Evolutionary conservation across 2,888 invertebrate genomes (phyloP), one percentile per base, ranked within the genome.

Genomic region (Galerucella calmariensis): DNA sequence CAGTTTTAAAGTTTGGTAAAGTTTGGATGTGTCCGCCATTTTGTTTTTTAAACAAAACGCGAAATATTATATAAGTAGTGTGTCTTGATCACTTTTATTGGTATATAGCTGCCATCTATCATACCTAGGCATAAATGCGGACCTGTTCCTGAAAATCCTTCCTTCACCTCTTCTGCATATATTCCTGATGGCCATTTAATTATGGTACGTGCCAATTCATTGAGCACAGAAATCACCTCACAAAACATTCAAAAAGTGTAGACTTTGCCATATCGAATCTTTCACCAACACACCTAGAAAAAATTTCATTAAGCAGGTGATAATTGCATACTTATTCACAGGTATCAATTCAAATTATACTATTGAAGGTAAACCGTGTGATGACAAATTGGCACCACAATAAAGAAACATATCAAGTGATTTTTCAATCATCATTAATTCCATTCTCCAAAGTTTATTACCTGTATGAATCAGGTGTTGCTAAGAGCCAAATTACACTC

Each of bases 151-250:
- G 35, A 53, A 51, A 70, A 81, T 41, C 11, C 71, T 68, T 46
- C 67, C 78, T 69, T 69, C 71, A 27, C 24, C 35, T 9, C 35
- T 41, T 35, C 20, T 59, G 71, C 63, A 61, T 63, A 61, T 24
- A 77, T 76, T 20, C 71, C 72, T 69, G 69, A 61, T 58, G 77
- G 77, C 77, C 79, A 79, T 67, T 71, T 76, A 2, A 78, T 76
- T 41, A 76, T 63, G 20, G 44, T 48, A 24, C 51, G 61, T 48
- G 69, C 69, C 20, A 63, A 53, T 11, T 48, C 20, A 16, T 62
- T 41, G 16, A 70, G 27, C 8, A 63, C 35, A 41, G 8, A 41
- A 41, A 41, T 41, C 35, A 41, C 63, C 75, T 71, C 27, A 51
- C 46, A 69, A 75, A 74, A 69, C 75, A 75, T 16, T 61, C 53